phyloP scores from a whole-genome alignment of 2,888 invertebrate species.

The Dromius quadrimaculatus region DNA sequence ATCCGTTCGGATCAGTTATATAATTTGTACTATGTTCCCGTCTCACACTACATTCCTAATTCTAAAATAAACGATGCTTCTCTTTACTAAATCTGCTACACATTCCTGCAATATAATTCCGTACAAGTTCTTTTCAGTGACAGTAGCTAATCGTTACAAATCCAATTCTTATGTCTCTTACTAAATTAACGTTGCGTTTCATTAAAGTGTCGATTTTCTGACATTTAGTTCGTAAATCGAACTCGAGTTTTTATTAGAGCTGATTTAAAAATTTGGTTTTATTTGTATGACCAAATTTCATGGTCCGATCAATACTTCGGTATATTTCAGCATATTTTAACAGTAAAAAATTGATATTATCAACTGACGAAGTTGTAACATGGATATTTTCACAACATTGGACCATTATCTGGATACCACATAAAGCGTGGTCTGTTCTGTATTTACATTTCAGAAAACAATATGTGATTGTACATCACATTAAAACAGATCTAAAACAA shows the following conservation, averaged over 20 bases:
- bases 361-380: slow-evolving; percentile 43
- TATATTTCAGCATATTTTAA: slow-evolving; percentile 52
- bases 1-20: slow-evolving; percentile 37
- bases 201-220: slow-evolving; percentile 9
- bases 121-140: slow-evolving; percentile 47
- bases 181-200: slow-evolving; percentile 35
- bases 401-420: slow-evolving; percentile 51
- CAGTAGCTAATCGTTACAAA: slow-evolving; percentile 41
- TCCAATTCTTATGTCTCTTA: slow-evolving; percentile 40
- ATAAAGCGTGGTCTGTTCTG: slow-evolving; percentile 53
- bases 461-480: slow-evolving; percentile 53
- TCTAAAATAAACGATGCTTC: slow-evolving; percentile 20
- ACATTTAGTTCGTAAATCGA: slow-evolving; percentile 19
- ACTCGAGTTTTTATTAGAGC: not conserved
- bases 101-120: slow-evolving; percentile 1
- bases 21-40: slow-evolving; percentile 48
- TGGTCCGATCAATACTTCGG: slow-evolving; percentile 38
- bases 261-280: slow-evolving; percentile 13
- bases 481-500: slow-evolving; percentile 46
- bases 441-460: slow-evolving; percentile 53
- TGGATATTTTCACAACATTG: slow-evolving; percentile 45
- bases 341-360: slow-evolving; percentile 49
- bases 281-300: slow-evolving; percentile 11
- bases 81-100: slow-evolving; percentile 13
- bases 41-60: slow-evolving; percentile 29